These are phyloP conservation scores for Prunella himalayana DNA, from an alignment of 2,113 vertebrate genomes.

Conservation along the genomic window DNA sequence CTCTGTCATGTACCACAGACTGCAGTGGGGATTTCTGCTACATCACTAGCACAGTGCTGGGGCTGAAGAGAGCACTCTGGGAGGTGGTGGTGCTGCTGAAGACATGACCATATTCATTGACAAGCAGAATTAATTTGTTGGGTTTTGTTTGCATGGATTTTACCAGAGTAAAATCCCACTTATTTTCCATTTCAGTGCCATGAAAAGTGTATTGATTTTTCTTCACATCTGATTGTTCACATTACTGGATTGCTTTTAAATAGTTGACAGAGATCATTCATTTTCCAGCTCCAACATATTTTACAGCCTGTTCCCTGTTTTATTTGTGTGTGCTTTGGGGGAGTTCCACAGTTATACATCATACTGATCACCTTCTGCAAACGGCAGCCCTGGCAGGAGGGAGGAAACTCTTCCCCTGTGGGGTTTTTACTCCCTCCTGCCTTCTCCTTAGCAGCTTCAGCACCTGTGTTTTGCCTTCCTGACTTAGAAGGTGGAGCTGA, in stretches of 20 bases:
- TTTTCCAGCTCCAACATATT: conserved; percentile 46
- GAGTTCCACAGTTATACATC: background rate
- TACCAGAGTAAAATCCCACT: conserved; percentile 54
- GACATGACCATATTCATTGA: background rate
- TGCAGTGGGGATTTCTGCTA: background rate
- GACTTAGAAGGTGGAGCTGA: background rate
- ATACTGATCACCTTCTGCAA: background rate
- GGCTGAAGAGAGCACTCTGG: background rate
- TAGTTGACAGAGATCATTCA: conserved; percentile 60
- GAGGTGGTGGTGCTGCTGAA: background rate
- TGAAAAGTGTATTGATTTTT: conserved; percentile 69
- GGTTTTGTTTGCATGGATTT: conserved; percentile 13
- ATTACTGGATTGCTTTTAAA: conserved; percentile 70
- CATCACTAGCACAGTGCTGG: background rate
- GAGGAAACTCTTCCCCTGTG: background rate
- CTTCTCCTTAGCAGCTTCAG: background rate
- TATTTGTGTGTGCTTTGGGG: background rate
- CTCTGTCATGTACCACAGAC: background rate
- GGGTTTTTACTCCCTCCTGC: background rate
- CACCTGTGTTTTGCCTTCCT: background rate
- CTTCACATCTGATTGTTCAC: conserved; percentile 65
- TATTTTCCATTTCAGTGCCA: conserved; percentile 63
- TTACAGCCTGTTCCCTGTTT: background rate
- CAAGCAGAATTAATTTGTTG: conserved; percentile 3
- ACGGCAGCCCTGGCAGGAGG: background rate